Conservation (phyloP, 2,888 invertebrate species). For the Rotaria socialis region DNA sequence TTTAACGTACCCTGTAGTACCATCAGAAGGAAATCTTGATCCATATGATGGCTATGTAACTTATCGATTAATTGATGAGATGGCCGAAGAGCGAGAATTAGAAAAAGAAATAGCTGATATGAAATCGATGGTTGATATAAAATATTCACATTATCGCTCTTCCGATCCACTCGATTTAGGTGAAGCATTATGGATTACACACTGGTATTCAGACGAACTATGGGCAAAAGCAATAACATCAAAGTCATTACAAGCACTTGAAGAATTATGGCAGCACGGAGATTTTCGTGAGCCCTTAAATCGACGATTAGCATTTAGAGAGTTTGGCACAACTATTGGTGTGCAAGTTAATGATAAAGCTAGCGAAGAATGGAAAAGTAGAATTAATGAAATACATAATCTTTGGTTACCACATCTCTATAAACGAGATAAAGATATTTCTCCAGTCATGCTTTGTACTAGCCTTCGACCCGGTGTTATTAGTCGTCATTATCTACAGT, state of each 20-base stretch:
- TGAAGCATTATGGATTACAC: constrained; percentile 47
- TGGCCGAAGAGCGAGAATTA: constrained; percentile 35
- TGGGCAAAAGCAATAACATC: constrained; percentile 45
- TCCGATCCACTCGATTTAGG: constrained; percentile 47
- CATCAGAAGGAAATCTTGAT: constrained; percentile 48
- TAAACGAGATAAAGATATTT: constrained; percentile 17
- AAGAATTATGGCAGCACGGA: neutral
- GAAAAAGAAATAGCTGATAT: constrained; percentile 47
- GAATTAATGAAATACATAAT: neutral
- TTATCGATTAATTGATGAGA: constrained; percentile 47
- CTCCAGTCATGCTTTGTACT: constrained; percentile 26
- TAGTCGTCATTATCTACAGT: neutral
- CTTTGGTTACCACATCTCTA: constrained; percentile 32
- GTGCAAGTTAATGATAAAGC: neutral
- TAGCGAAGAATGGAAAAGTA: neutral
- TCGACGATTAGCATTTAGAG: constrained; percentile 34
- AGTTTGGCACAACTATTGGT: constrained; percentile 28
- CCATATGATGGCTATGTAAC: constrained; percentile 48
- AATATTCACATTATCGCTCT: constrained; percentile 47
- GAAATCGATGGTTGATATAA: constrained; percentile 46
- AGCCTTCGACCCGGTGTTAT: constrained; percentile 25
- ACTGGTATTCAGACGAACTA: constrained; percentile 47
- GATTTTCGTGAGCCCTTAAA: neutral
- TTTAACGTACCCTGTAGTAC: constrained; percentile 45
- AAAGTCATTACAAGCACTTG: constrained; percentile 10